Percentiles rank a stretch among this genome's conserved stretches.
Evolutionary conservation across 2,113 vertebrate species (phyloP).

Genomic region (Periophthalmodon schlosseri): DNA sequence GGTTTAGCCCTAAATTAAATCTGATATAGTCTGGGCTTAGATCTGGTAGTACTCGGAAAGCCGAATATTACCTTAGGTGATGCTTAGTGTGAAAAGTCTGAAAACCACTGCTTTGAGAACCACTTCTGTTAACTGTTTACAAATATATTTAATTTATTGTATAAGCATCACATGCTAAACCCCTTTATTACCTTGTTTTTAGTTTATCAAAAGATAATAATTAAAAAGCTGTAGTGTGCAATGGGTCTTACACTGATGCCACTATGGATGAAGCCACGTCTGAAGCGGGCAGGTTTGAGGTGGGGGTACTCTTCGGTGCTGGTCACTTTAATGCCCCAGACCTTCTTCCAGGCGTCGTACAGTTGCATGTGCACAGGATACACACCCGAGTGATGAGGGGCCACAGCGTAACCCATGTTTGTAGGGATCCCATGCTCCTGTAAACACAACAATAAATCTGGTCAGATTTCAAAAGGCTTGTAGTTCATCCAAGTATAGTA

Average conservation of each 20-base stretch:
- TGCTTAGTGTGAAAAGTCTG: too few species aligned
- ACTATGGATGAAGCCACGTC: slow-evolving; percentile 92
- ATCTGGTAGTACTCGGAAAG: too few species aligned
- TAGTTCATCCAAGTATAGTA: background rate
- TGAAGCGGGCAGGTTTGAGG: slow-evolving; percentile 93
- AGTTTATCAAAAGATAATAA: too few species aligned
- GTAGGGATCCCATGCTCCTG: slow-evolving; percentile 97
- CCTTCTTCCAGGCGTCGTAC: slow-evolving; percentile 96
- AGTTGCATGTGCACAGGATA: slow-evolving; percentile 95
- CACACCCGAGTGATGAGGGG: slow-evolving; percentile 95
- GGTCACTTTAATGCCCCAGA: slow-evolving; percentile 94
- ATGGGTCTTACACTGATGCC: slow-evolving; percentile 87
- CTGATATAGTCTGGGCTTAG: too few species aligned
- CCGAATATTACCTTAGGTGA: too few species aligned
- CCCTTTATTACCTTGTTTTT: too few species aligned
- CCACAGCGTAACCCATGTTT: slow-evolving; percentile 96
- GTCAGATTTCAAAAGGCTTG: background rate
- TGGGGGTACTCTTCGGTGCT: slow-evolving; percentile 98
- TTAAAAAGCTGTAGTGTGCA: background rate
- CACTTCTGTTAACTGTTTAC: too few species aligned
- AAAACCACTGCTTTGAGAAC: too few species aligned
- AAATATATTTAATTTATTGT: too few species aligned
- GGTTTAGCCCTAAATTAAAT: too few species aligned
- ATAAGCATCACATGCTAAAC: too few species aligned
- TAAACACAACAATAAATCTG: background rate